Evolutionary conservation across 1,140 invertebrate species (phyloP), one percentile per base, ranked within the genome.

Genomic region (Drosophila kohkoa): DNA sequence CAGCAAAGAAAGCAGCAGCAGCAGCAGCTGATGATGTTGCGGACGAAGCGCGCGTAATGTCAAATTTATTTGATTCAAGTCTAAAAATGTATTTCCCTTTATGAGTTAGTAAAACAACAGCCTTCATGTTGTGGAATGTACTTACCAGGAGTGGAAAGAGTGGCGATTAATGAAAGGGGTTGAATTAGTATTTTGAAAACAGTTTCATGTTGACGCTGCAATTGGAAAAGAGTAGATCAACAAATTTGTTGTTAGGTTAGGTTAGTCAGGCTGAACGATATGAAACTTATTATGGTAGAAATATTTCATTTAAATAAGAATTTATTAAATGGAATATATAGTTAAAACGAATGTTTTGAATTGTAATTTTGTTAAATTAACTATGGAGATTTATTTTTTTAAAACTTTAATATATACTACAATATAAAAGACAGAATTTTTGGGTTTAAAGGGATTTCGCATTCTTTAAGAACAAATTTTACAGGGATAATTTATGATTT

Each of bases 31-130:
- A 69, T 83, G 54, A 64, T 75, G 58, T 55, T 57, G 65, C 49
- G 58, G 52, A 85, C 49, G 58, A 49, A 85, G 78, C 82, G 82
- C 82, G 82, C 78, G 77, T 85, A 74, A 85, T 77, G 60, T 64
- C 48, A 73, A 67, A 72, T 64, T 77, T 59, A 57, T 59, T 81
- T 68, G 48, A 60, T 58, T 68, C 52, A 62, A 72, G 28, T 60
- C 28, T 48, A 54, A 49, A 60, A 54, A 59, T 66, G 32, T 45
- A 51, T 41, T 59, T 30, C 46, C 41, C 30, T 35, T 28, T 51
- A 41, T 48, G 52, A 30, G 43, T 45, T 35, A 45, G n/a, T 60
- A 30, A 28, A 62, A 48, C 45, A 62, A 49, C 13, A 8, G 54
- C 38, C 38, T 28, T 30, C 20, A 13, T 6, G 35, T 38, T 45